Evolutionary conservation across 2,113 vertebrate genomes (phyloP).

Genomic region (Coptodon rendalli): DNA sequence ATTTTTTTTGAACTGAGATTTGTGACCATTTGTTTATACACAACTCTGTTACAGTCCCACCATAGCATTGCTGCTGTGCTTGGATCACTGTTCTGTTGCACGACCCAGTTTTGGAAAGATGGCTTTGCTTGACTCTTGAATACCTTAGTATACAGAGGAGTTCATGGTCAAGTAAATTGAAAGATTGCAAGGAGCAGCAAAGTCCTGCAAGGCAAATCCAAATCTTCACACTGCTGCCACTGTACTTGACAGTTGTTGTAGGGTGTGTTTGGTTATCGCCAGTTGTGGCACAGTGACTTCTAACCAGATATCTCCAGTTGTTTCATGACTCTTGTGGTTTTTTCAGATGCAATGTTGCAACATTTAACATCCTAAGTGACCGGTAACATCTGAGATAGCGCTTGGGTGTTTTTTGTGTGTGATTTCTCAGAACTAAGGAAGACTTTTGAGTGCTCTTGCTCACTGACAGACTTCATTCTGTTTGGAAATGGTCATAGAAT

Average conservation of each 20-base stretch:
- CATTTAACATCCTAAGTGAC: neutral
- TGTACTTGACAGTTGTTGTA: neutral
- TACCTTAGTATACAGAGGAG: neutral
- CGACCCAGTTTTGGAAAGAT: neutral
- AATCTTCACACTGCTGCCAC: neutral
- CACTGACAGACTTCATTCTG: neutral
- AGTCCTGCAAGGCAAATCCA: neutral
- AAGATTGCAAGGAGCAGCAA: neutral
- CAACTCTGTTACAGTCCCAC: neutral
- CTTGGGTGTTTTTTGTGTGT: neutral
- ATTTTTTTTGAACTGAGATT: neutral
- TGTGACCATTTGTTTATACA: neutral
- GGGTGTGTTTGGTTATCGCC: neutral
- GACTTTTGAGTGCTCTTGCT: neutral
- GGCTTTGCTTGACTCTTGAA: neutral
- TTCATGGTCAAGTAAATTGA: neutral
- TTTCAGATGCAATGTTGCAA: neutral
- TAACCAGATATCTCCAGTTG: neutral
- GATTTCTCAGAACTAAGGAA: neutral
- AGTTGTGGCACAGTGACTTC: neutral
- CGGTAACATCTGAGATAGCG: neutral
- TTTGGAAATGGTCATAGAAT: neutral
- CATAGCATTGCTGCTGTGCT: neutral
- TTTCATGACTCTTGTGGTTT: neutral
- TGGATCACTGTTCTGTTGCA: neutral